Evolutionary conservation across 2,113 vertebrate genomes (phyloP).

Genomic region (Aspidoscelis tigris): DNA sequence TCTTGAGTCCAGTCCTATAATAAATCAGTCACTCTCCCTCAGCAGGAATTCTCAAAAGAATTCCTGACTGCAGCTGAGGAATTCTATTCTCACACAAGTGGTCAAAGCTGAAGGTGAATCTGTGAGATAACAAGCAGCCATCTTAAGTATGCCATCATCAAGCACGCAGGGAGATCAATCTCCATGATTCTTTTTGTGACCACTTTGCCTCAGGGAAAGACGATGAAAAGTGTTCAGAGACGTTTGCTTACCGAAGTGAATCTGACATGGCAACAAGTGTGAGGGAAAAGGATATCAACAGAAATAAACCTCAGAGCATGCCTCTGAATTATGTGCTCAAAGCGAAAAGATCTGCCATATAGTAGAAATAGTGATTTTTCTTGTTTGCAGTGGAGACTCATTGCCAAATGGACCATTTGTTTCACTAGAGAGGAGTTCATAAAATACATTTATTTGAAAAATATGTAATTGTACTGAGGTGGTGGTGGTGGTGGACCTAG

Average conservation of each 20-base stretch:
- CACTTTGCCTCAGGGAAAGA: constrained; percentile 52
- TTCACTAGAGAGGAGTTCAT: background rate
- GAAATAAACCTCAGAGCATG: constrained; percentile 63
- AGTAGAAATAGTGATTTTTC: background rate
- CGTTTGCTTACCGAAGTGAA: constrained; percentile 59
- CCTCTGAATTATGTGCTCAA: constrained; percentile 40
- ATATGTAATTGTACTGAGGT: background rate
- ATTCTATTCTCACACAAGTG: constrained; percentile 39
- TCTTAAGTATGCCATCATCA: constrained; percentile 55
- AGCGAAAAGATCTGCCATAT: constrained; percentile 14
- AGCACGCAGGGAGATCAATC: constrained; percentile 61
- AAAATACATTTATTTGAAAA: background rate
- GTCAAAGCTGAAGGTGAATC: constrained; percentile 41
- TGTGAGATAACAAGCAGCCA: constrained; percentile 37
- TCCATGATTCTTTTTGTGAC: constrained; percentile 59
- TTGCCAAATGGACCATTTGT: background rate
- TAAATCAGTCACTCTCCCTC: rapidly evolving
- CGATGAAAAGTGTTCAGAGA: constrained; percentile 49
- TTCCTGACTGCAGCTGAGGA: constrained; percentile 12
- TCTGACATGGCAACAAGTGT: constrained; percentile 65
- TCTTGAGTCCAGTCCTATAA: constrained; percentile 14
- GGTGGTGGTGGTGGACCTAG: no score
- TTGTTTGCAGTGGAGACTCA: background rate
- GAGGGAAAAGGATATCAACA: constrained; percentile 58
- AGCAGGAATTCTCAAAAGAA: background rate